Evolutionary conservation across 2,888 invertebrate species (phyloP), one percentile per base, ranked within the genome.

Genomic region (Epinotia demarniana): DNA sequence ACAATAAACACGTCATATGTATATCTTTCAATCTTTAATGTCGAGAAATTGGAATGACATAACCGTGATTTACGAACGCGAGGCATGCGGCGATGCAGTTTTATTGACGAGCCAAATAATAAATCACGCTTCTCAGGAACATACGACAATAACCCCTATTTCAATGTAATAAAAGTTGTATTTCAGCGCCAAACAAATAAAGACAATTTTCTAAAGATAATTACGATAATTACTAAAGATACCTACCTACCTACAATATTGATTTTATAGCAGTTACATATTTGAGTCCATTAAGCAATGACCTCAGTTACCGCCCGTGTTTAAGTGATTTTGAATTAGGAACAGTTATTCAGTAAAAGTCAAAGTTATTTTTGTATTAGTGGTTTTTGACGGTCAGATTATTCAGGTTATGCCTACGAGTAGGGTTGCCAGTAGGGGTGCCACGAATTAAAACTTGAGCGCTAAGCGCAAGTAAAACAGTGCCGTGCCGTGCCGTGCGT

Each of bases 1-100:
- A 53, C 53, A 53, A 49, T 16, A 49, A 49, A 49, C 49, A 16
- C 49, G 49, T 49, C 16, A 16, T 49, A 16, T 12, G 12, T 33
- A 27, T 55, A 69, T 57, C 62, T 58, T 27, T 71, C 66, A 71
- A 66, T 23, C 23, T 63, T 23, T 46, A 39, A 53, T 43, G 23
- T 62, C 46, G 9, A 61, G 70, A 71, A 61, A 75, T 75, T 33
- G 46, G 27, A 62, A 57, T 75, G 75, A 62, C 75, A 71, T 71
- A 71, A 71, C 33, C 49, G 2, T 46, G 75, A 75, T 72, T 75
- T 72, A 75, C 72, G 67, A 61, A 60, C 66, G 62, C 43, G 43
- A 49, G 39, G 67, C 71, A 39, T 66, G 75, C 46, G 23, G 66
- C 55, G 60, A 55, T 60, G 66, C 75, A 71, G 53, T 33, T 66